These are phyloP conservation scores for Lamellibrachia columna DNA, from an alignment of 2,888 invertebrate genomes.

Conservation along the genomic window DNA sequence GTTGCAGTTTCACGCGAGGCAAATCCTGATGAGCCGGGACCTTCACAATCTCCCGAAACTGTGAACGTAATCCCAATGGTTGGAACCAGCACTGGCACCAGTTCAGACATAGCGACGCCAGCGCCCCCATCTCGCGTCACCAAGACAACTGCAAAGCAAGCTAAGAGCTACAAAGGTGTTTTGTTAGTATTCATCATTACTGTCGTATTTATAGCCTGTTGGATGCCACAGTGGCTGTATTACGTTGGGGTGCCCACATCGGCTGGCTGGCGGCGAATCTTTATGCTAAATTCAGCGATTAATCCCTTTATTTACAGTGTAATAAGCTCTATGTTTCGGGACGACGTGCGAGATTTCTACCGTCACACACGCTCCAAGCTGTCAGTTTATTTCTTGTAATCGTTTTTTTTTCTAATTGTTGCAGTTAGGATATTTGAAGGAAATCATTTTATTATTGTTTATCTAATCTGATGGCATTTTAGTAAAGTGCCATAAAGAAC, in stretches of 20 bases:
- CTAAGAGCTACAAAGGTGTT: slow-evolving; percentile 6
- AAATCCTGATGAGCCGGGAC: not conserved
- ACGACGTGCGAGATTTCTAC: not conserved
- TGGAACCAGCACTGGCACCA: not conserved
- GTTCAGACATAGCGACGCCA: not conserved
- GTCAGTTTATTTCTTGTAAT: not conserved
- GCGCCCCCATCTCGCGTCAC: not conserved
- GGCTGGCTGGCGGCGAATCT: not conserved
- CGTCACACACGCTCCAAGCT: not conserved
- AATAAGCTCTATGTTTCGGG: not conserved
- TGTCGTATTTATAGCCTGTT: not conserved
- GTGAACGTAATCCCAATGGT: not conserved
- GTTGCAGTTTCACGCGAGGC: not conserved
- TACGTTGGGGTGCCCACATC: not conserved
- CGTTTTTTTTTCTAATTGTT: too few species aligned
- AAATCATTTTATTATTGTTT: too few species aligned
- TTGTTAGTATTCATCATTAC: not conserved
- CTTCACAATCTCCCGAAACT: not conserved
- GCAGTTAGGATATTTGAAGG: too few species aligned
- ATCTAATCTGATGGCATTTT: too few species aligned
- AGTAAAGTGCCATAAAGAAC: too few species aligned
- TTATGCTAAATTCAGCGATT: not conserved
- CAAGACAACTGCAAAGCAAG: not conserved
- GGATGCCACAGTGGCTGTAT: not conserved
- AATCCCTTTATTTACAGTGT: not conserved